Evolutionary conservation across 2,888 invertebrate genomes (phyloP), one percentile per base, ranked within the genome.

Genomic region (Physocephala rufipes): DNA sequence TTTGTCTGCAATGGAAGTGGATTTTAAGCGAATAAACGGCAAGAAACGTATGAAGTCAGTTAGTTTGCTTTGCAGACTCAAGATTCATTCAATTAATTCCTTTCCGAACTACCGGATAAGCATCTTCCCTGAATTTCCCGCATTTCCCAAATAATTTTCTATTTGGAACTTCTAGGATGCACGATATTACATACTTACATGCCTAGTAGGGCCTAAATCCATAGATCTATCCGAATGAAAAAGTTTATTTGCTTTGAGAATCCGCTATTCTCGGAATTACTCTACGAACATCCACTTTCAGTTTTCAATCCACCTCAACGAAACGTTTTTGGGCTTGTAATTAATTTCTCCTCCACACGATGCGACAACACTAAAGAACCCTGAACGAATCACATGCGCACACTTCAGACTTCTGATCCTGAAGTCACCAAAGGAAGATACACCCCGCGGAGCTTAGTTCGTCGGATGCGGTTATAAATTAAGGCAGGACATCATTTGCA

Each of bases 401-500:
- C 73, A 75, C 74, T 16, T 67, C 49, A 24, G 9, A 24, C 58
- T 45, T 15, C 21, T 36, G 16, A 69, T 58, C 1, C 45, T 67
- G 49, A 16, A 62, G 30, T 26, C 67, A 63, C 67, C 49, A 55
- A 43, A n/a, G n/a, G n/a, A n/a, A 58, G 30, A 63, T 65, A 74
- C 76, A 76, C 76, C 80, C 80, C 81, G 77, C 76, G 76, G 82
- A 67, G 79, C 78, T 79, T 77, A 81, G 82, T 82, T 81, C 84
- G 81, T 79, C 82, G 79, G 80, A 80, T 83, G 82, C 81, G 82
- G 84, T 83, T 82, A 81, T 83, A 82, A 82, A 82, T 83, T 82
- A 81, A 81, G 79, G 80, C 80, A 79, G 77, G 79, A 80, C 83
- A 83, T 82, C 84, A 82, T 81, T 82, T 83, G 84, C 84, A 82